phyloP scores from a whole-genome alignment of 2,113 vertebrate genomes.

The Andinoacara biseriatus region DNA sequence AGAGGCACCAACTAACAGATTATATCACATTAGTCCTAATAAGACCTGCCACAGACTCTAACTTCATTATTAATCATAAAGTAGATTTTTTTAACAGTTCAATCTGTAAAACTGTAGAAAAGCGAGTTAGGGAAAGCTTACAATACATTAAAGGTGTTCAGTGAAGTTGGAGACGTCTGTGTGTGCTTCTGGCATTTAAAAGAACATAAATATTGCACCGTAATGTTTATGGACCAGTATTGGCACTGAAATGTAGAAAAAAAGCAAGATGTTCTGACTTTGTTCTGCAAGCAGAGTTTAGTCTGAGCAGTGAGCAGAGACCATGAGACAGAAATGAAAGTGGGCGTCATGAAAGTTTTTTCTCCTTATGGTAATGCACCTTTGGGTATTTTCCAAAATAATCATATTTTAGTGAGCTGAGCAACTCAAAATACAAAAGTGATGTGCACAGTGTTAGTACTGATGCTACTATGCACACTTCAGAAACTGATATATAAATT shows the following conservation, averaged over 20 bases:
- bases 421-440: neutral
- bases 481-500: neutral
- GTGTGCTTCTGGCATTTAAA: neutral
- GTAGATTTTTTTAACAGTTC: neutral
- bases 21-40: neutral
- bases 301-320: neutral
- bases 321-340: neutral
- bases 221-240: no score
- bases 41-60: accelerated
- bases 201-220: neutral
- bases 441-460: neutral
- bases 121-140: neutral
- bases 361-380: neutral
- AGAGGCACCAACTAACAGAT: neutral
- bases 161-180: neutral
- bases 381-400: neutral
- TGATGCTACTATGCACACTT: no score
- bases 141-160: no score
- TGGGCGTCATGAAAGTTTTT: accelerated
- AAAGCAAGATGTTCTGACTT: neutral
- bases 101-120: neutral
- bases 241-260: neutral
- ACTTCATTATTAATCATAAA: neutral
- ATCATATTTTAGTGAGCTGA: neutral
- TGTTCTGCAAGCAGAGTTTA: neutral